phyloP scores from a whole-genome alignment of 2,888 invertebrate species.

The Tetragonisca angustula region DNA sequence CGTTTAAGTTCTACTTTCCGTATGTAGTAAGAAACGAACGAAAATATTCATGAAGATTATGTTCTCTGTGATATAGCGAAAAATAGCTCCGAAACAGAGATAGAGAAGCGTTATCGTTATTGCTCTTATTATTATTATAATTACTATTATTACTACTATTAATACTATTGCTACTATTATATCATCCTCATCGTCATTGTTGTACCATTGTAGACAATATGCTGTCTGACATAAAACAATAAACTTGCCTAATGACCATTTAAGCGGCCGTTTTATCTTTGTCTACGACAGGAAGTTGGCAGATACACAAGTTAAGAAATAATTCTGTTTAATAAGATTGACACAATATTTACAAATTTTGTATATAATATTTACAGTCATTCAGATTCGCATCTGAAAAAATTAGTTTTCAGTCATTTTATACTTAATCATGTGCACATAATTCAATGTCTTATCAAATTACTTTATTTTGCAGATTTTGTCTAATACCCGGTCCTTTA shows the following conservation, averaged over 20 bases:
- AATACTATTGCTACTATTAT: conserved; percentile 36
- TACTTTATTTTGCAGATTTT: no score
- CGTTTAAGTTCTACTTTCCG: conserved; percentile 60
- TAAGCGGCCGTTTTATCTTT: conserved; percentile 16
- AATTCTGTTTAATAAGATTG: conserved; percentile 37
- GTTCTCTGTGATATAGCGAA: conserved; percentile 82
- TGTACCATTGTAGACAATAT: conserved; percentile 72
- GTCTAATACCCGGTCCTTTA: background rate
- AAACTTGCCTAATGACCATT: conserved; percentile 78
- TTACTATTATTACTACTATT: conserved; percentile 60
- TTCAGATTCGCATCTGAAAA: background rate
- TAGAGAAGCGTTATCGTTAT: conserved; percentile 65
- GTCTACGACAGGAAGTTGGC: background rate
- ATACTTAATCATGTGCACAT: background rate
- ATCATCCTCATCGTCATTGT: conserved; percentile 67
- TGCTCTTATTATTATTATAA: background rate
- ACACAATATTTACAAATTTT: conserved; percentile 47
- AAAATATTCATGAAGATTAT: conserved; percentile 66
- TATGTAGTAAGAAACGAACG: conserved; percentile 50
- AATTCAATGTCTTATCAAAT: background rate
- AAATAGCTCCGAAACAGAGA: conserved; percentile 79
- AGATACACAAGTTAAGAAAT: conserved; percentile 6
- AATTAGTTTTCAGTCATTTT: background rate
- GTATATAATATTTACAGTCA: conserved; percentile 46
- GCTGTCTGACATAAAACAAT: conserved; percentile 77